Evolutionary conservation across 1,140 invertebrate genomes (phyloP), one percentile per base, ranked within the genome.

Genomic region (Drosophila biarmipes): DNA sequence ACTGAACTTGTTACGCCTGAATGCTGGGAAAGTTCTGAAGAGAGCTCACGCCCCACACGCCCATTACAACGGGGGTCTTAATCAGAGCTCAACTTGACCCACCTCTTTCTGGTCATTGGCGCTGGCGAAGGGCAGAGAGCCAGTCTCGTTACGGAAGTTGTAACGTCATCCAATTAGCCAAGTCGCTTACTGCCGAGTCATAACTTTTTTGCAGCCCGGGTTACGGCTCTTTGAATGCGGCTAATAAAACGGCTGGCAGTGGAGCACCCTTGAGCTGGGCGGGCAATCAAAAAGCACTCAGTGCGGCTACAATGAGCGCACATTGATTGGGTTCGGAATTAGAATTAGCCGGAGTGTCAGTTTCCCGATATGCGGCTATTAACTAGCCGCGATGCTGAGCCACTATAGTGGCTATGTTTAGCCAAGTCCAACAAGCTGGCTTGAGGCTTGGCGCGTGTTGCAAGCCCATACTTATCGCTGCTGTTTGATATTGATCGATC

Each of bases 231-330:
- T 68, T 68, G 81, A 79, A 54, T 76, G 57, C 57, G 34, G 21
- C 45, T 31, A 63, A 84, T 72, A 59, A 73, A 61, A 67, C 53
- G 62, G 38, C 55, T 54, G 29, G 15, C 46, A 19, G 51, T 27
- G 31, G 48, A 49, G 64, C 75, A 79, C 75, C 82, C 82, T 82
- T 89, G 79, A 79, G 67, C 56, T 46, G 34, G 42, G 45, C 43
- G 68, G 53, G 74, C 46, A 87, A 90, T 90, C 64, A 68, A 76
- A 79, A 89, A 66, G 52, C 58, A 67, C 75, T 78, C 59, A 78
- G 40, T 56, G 52, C 15, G 21, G 40, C 29, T 51, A 37, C 15
- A 42, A 35, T 42, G 19, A 56, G 68, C 42, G 24, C 59, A 64
- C 48, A 51, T 58, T 55, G 71, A 71, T 76, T 55, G 51, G 62